Evolutionary conservation across 1,140 invertebrate species (phyloP).

Genomic region (Phthorimaea operculella): DNA sequence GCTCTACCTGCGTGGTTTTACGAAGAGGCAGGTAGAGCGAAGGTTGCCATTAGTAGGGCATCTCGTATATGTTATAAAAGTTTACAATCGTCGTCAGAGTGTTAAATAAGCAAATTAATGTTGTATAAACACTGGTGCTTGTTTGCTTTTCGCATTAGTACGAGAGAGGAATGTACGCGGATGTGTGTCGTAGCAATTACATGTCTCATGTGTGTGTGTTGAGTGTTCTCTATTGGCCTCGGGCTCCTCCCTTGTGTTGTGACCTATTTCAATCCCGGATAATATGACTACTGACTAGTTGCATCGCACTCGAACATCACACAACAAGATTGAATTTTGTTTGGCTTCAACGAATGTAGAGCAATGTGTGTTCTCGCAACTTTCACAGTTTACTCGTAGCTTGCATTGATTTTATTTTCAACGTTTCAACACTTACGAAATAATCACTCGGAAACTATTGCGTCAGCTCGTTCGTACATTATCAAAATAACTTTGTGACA

Average conservation of each 20-base stretch:
- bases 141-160: slow-evolving; percentile 2
- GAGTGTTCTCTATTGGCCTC: too few species aligned
- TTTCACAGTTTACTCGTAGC: slow-evolving; percentile 25
- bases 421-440: neutral
- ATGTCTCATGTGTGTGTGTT: slow-evolving; percentile 22
- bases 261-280: slow-evolving; percentile 40
- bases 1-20: neutral
- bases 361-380: slow-evolving; percentile 19
- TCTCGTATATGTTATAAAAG: slow-evolving; percentile 16
- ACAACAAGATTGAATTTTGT: slow-evolving; percentile 11
- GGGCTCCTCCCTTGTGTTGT: slow-evolving; percentile 31
- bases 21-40: neutral
- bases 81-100: neutral
- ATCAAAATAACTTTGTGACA: too few species aligned
- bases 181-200: slow-evolving; percentile 23
- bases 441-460: neutral
- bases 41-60: neutral
- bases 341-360: slow-evolving; percentile 16
- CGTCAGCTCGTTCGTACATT: neutral
- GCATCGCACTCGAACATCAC: slow-evolving; percentile 20
- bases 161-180: slow-evolving; percentile 28
- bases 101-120: too few species aligned
- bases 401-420: neutral
- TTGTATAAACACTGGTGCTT: neutral
- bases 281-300: slow-evolving; percentile 24